Base-by-base conservation (phyloP, 1,140 invertebrate species). In the Temnothorax longispinosus region DNA sequence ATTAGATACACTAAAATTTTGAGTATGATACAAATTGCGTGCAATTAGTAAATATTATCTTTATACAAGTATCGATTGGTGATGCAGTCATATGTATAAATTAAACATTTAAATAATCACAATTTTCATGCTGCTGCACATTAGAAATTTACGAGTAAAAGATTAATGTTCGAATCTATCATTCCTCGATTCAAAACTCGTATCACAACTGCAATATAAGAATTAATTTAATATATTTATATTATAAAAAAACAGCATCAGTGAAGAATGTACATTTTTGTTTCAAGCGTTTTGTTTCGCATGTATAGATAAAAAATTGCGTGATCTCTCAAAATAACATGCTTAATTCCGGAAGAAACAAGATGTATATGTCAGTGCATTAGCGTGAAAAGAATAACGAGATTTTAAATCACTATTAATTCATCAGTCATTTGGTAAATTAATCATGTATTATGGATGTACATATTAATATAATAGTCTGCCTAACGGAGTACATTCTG, bases 31-130 rank as follows among this genome's bases (percentile, higher is more conserved):
- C 76, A 82, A 67, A 87, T 87, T 93, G 75, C 91, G 92, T 93
- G 92, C 92, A 92, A 52, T 88, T 89, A 86, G 74, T 69, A 89
- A 88, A 87, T 92, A 92, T 91, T 62, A 87, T 86, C 78, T 88
- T 84, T 86, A 64, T 90, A 92, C 89, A 92, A 90, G 89, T 89
- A 93, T 75, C 82, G 69, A 88, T 90, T 91, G 35, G 78, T 88
- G 91, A 92, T 91, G 87, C 21, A 44, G 15, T 60, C 41, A 64
- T 88, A 92, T 64, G 90, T 89, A 91, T 88, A 87, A 78, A 91
- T 89, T 92, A 71, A 82, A 90, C 86, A 91, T 89, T 90, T 85
- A 91, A 87, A 64, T 44, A 87, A 85, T 85, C 21, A 69, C 76
- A 87, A 74, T 86, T 54, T 89, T 91, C 90, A 91, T 91, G 90